phyloP scores from a whole-genome alignment of 2,888 invertebrate species.

The Metacarcinus magister region DNA sequence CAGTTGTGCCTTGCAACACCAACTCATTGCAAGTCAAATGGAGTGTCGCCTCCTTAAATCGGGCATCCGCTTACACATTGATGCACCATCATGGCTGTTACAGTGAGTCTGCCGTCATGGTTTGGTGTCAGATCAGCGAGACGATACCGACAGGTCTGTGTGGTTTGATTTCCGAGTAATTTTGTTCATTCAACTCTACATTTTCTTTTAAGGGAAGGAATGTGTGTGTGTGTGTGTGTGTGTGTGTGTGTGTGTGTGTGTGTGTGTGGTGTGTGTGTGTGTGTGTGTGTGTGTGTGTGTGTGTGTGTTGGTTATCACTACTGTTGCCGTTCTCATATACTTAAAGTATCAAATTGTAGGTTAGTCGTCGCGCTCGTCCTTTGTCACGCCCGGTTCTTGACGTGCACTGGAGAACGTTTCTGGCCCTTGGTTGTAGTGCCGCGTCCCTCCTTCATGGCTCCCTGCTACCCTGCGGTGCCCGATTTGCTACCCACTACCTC shows the following conservation, averaged over 20 bases:
- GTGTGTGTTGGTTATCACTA: neutral
- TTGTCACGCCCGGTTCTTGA: neutral
- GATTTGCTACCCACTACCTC: no score
- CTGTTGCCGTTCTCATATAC: neutral
- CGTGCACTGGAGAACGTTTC: neutral
- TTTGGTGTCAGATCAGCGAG: neutral
- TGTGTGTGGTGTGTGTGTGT: neutral
- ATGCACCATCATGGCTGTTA: neutral
- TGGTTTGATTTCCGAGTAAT: neutral
- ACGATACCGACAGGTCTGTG: neutral
- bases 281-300: constrained; percentile 1
- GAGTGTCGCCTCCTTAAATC: neutral
- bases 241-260: constrained; percentile 26
- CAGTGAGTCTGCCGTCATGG: neutral
- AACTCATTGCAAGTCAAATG: neutral
- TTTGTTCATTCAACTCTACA: neutral
- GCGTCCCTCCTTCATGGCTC: neutral
- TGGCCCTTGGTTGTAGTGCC: neutral
- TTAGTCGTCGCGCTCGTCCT: neutral
- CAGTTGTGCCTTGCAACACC: neutral
- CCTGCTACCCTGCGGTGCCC: no score
- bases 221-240: neutral
- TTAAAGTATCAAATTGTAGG: constrained; percentile 16
- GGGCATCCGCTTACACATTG: neutral
- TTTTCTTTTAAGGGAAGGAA: neutral